These are phyloP conservation scores for Galerucella calmariensis DNA, from an alignment of 2,888 invertebrate genomes.

Conservation along the genomic window DNA sequence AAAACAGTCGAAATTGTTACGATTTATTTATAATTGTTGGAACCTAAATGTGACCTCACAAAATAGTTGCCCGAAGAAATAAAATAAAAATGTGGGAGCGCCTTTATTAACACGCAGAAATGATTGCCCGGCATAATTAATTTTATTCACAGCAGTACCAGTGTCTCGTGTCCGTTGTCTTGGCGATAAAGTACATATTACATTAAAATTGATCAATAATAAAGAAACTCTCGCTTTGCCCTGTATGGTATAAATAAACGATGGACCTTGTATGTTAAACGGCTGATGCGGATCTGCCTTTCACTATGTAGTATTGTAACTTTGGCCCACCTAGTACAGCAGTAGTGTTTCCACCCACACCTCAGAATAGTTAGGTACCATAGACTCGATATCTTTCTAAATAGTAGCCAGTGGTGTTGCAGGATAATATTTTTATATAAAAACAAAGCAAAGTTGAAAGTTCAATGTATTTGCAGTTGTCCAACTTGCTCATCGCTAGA, in stretches of 20 bases:
- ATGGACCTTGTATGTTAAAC: slow-evolving; percentile 34
- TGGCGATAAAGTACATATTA: slow-evolving; percentile 10
- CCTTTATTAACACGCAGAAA: slow-evolving; percentile 8
- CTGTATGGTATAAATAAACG: slow-evolving; percentile 18
- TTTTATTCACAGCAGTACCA: slow-evolving; percentile 23
- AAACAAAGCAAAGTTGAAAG: neutral
- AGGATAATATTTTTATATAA: neutral
- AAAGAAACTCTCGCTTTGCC: slow-evolving; percentile 19
- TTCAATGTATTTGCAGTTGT: too few species aligned
- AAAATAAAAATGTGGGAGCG: slow-evolving; percentile 78
- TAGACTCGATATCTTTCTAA: slow-evolving; percentile 60
- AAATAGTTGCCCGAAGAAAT: slow-evolving; percentile 66
- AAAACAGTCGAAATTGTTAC: neutral
- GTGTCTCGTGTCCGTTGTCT: slow-evolving; percentile 17
- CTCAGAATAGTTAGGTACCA: slow-evolving; percentile 57
- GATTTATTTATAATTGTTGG: neutral
- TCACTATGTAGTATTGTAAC: slow-evolving; percentile 60
- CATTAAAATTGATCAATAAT: slow-evolving; percentile 2
- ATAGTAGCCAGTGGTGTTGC: slow-evolving; percentile 49
- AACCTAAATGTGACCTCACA: neutral
- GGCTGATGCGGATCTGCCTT: slow-evolving; percentile 62
- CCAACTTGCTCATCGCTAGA: too few species aligned
- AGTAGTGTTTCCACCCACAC: slow-evolving; percentile 64
- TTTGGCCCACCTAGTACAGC: slow-evolving; percentile 57
- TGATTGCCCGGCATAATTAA: slow-evolving; percentile 14